Percentiles rank a stretch among this genome's conserved stretches.
These are phyloP conservation scores for Falco concolor DNA, from an alignment of 2,797 vertebrate genomes.

Conservation along the genomic window DNA sequence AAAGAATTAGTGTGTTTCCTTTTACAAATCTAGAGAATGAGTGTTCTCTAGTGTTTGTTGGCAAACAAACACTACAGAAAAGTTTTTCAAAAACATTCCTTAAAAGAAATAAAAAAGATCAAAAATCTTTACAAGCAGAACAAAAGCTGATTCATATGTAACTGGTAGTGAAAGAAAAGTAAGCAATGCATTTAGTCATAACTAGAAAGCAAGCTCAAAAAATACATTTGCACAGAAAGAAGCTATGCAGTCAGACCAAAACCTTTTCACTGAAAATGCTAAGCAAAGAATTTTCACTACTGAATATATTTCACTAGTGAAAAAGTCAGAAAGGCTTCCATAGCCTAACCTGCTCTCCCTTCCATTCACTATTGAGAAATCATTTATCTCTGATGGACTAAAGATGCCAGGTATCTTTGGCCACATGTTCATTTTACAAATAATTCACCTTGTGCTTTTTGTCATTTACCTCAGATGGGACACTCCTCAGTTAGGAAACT, in stretches of 20 bases:
- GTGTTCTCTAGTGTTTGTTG: too few species aligned
- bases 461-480: neutral
- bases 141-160: neutral
- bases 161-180: neutral
- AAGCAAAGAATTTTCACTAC: neutral
- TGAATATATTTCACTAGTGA: neutral
- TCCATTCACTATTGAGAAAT: neutral
- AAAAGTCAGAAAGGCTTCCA: neutral
- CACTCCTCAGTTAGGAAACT: neutral
- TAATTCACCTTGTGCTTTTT: neutral
- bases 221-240: neutral
- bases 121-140: neutral
- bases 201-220: neutral
- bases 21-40: neutral
- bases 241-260: neutral
- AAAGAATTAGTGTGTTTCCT: neutral
- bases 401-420: neutral
- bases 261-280: neutral
- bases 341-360: neutral
- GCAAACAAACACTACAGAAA: neutral
- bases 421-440: neutral
- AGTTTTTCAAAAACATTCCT: neutral
- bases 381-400: neutral
- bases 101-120: neutral
- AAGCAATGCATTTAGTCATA: neutral